Percentiles rank a stretch among this genome's conserved stretches.
phyloP scores from a whole-genome alignment of 1,140 invertebrate genomes.

The Dreissena polymorpha region DNA sequence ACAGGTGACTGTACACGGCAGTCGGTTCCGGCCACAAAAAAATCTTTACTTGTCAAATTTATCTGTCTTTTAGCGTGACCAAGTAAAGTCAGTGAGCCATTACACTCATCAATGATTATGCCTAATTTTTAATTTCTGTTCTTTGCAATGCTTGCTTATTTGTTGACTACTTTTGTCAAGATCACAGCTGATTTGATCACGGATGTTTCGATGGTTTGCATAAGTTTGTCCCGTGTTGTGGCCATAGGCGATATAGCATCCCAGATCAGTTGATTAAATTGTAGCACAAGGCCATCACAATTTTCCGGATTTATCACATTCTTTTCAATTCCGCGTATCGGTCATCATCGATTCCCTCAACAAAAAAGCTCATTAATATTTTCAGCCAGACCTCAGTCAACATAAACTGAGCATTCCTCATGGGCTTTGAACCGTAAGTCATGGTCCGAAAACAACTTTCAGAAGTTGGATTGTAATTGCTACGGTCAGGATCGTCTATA shows the following conservation, averaged over 20 bases:
- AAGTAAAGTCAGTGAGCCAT: too few relatives aligned
- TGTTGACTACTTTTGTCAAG: slow-evolving; percentile 29
- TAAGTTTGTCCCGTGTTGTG: slow-evolving; percentile 32
- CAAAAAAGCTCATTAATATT: slow-evolving; percentile 50
- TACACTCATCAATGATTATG: too few relatives aligned
- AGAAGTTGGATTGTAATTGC: slow-evolving; percentile 8
- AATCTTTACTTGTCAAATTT: too few relatives aligned
- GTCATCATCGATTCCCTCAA: slow-evolving; percentile 50
- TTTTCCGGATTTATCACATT: slow-evolving; percentile 44
- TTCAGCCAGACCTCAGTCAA: too few relatives aligned
- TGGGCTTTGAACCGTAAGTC: slow-evolving; percentile 24
- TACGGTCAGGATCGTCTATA: slow-evolving; percentile 3
- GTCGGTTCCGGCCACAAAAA: too few relatives aligned
- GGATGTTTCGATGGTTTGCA: slow-evolving; percentile 34
- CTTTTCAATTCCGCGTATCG: slow-evolving; percentile 34
- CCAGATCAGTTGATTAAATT: too few relatives aligned
- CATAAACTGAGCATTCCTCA: slow-evolving; percentile 20
- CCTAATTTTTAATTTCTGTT: too few relatives aligned
- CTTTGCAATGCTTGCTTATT: not conserved
- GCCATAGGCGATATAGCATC: slow-evolving; percentile 16
- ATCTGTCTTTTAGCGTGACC: too few relatives aligned
- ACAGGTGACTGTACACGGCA: too few relatives aligned
- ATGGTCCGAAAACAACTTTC: slow-evolving; percentile 13
- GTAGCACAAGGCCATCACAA: slow-evolving; percentile 44
- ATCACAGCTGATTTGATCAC: slow-evolving; percentile 44